phyloP scores from a whole-genome alignment of 2,888 invertebrate genomes.

The Sinopyrophorus schimmeli region DNA sequence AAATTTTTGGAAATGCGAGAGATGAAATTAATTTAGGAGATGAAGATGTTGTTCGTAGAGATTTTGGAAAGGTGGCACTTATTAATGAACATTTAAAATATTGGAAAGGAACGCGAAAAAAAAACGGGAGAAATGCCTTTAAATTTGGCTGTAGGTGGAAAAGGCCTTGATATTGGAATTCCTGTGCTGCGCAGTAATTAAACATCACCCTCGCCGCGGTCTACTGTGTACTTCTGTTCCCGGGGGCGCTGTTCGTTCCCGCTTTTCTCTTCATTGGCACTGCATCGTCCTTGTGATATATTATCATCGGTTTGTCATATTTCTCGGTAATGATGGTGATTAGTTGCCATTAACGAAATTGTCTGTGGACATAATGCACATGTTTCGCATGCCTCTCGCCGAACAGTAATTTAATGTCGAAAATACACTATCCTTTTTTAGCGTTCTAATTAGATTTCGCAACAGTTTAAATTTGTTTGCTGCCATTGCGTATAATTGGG shows the following conservation, averaged over 20 bases:
- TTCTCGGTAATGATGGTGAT: constrained; percentile 25
- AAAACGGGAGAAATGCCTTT: constrained; percentile 25
- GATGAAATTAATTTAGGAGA: no score
- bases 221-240: constrained; percentile 32
- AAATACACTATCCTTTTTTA: no score
- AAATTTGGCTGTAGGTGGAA: constrained; percentile 25
- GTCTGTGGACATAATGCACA: constrained; percentile 10
- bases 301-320: constrained; percentile 34
- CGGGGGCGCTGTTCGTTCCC: constrained; percentile 25
- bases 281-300: constrained; percentile 29
- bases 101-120: no score
- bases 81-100: no score
- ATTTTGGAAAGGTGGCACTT: no score
- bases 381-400: constrained; percentile 12
- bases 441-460: no score
- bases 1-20: no score
- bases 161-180: constrained; percentile 47
- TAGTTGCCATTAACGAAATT: constrained; percentile 22
- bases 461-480: no score
- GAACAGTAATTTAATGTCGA: constrained; percentile 7
- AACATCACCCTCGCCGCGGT: constrained; percentile 40
- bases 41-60: no score
- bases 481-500: no score
- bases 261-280: constrained; percentile 27
- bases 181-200: constrained; percentile 46